Evolutionary conservation across 2,797 vertebrate genomes (phyloP).

Genomic region (Myotis planiceps): DNA sequence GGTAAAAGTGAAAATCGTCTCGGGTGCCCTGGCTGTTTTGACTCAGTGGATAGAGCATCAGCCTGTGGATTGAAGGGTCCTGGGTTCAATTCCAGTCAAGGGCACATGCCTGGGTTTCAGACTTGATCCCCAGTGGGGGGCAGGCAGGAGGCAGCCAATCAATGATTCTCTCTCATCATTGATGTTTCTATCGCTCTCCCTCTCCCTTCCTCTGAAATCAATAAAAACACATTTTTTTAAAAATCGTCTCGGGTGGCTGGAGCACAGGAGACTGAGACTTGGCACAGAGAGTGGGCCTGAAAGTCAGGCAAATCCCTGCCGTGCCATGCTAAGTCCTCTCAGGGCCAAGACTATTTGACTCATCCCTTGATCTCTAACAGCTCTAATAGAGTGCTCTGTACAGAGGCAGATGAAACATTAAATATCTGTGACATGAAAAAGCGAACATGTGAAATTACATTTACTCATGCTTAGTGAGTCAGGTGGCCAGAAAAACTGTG

Average conservation of each 20-base stretch:
- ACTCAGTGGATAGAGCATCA: no score
- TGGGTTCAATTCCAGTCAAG: no score
- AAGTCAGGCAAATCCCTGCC: not conserved
- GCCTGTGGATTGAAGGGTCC: no score
- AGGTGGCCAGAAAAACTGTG: not conserved
- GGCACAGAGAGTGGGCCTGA: not conserved
- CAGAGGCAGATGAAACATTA: not conserved
- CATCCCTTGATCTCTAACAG: not conserved
- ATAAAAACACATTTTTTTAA: not conserved
- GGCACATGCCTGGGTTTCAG: no score
- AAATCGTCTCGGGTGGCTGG: not conserved
- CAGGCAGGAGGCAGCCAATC: no score
- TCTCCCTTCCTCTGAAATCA: no score
- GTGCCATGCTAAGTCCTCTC: not conserved
- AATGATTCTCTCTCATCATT: no score
- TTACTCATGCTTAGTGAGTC: constrained; percentile 49
- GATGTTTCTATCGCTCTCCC: no score
- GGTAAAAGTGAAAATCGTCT: not conserved
- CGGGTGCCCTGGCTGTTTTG: no score
- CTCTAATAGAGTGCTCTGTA: not conserved
- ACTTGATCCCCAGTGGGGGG: no score
- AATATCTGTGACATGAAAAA: constrained; percentile 31
- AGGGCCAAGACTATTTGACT: not conserved
- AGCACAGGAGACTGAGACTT: not conserved
- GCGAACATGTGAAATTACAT: not conserved